These are phyloP conservation scores for Cephus runcator DNA, from an alignment of 2,888 invertebrate species.

Conservation along the genomic window DNA sequence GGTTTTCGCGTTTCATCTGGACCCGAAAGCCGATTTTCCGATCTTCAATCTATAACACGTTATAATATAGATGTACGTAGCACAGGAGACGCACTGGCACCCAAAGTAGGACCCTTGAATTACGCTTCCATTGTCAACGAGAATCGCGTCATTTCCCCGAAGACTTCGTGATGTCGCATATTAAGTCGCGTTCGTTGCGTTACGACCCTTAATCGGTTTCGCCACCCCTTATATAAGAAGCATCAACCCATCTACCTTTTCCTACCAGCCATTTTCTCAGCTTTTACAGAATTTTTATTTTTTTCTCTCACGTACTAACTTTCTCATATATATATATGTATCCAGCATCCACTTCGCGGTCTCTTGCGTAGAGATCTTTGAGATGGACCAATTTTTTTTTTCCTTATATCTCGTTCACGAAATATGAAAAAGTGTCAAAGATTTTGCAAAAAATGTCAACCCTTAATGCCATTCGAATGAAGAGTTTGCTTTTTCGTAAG, in stretches of 20 bases:
- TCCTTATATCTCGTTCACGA: not conserved
- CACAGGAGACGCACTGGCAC: not conserved
- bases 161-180: slow-evolving; percentile 59
- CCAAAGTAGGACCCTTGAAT: not conserved
- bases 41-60: slow-evolving; percentile 29
- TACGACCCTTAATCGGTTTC: not conserved
- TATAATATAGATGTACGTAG: not conserved
- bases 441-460: slow-evolving; percentile 20
- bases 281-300: not conserved
- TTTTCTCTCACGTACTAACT: not conserved
- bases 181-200: slow-evolving; percentile 47
- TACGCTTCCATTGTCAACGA: not conserved
- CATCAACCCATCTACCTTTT: not conserved
- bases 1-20: slow-evolving; percentile 62
- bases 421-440: not conserved
- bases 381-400: not conserved
- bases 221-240: not conserved
- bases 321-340: not conserved
- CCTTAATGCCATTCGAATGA: not conserved
- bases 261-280: not conserved
- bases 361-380: not conserved
- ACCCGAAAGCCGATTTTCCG: slow-evolving; percentile 62
- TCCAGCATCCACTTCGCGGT: not conserved
- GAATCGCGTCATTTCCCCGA: slow-evolving; percentile 25
- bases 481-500: slow-evolving; percentile 24